Evolutionary conservation across 2,888 invertebrate species (phyloP).

Genomic region (Hermaeophaga mercurialis): DNA sequence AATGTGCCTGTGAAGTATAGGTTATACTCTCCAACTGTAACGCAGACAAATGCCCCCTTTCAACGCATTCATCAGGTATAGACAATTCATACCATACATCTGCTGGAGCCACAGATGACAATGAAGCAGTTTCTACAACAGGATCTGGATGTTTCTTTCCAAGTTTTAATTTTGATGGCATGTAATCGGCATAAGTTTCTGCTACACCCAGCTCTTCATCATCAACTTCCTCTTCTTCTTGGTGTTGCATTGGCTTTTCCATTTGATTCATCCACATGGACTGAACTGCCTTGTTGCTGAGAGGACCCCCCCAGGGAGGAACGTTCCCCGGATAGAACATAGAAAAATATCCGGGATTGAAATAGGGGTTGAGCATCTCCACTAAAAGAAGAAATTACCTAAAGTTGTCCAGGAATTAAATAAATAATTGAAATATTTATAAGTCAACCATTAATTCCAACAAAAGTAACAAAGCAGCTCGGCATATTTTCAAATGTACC

Average conservation of each 20-base stretch:
- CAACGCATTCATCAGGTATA: conserved; percentile 83
- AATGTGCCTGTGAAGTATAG: conserved; percentile 97
- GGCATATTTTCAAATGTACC: too few relatives aligned
- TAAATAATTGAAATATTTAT: too few relatives aligned
- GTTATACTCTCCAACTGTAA: conserved; percentile 96
- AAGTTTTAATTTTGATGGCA: conserved; percentile 93
- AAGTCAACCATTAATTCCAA: too few relatives aligned
- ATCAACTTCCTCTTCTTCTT: conserved; percentile 67
- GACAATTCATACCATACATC: conserved; percentile 88
- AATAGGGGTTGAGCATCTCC: conserved; percentile 51
- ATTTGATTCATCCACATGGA: conserved; percentile 65
- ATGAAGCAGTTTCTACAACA: conserved; percentile 97
- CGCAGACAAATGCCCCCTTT: conserved; percentile 87
- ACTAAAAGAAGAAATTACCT: too few relatives aligned
- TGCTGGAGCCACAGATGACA: conserved; percentile 93
- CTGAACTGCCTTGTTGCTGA: conserved; percentile 62
- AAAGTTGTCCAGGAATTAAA: too few relatives aligned
- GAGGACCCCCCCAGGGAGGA: conserved; percentile 52
- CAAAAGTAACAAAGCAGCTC: too few relatives aligned
- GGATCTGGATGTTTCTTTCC: conserved; percentile 98
- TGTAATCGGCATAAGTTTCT: conserved; percentile 98
- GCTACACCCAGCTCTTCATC: conserved; percentile 98
- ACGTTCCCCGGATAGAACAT: conserved; percentile 48
- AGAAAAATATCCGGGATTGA: conserved; percentile 45
- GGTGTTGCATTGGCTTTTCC: conserved; percentile 49